Base-by-base conservation (phyloP, 2,888 invertebrate species). In the Scelioninae gen. 2 region DNA sequence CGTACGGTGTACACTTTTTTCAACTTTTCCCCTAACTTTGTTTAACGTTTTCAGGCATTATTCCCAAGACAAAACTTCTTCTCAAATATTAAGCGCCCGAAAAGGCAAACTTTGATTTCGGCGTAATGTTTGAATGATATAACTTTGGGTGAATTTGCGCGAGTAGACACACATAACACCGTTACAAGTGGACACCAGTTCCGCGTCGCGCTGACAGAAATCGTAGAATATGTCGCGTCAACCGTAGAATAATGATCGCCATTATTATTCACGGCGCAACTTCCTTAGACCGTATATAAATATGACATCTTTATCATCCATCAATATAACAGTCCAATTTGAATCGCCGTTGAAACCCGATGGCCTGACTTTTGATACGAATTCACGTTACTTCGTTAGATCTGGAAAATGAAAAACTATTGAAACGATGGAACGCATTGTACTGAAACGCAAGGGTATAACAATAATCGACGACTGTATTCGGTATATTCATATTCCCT, bases 171-270 rank as follows among this genome's bases (percentile, higher is more conserved):
- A 57, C 67, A 50, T 61, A 67, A 67, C 61, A 55, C 73, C 46
- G 58, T 73, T 68, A 58, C 63, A 18, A 58, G 52, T 60, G 73
- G 63, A 63, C 68, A 64, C 39, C 63, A n/a, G 46, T 50, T 63
- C 57, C 63, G 50, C 67, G 61, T 72, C 53, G 50, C 18, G 10
- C 46, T 60, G 61, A 73, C 72, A 67, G 67, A 61, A 61, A 73
- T 57, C 63, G 73, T 57, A n/a, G n/a, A n/a, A n/a, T n/a, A n/a
- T 31, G 67, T 67, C 67, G 46, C 72, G 61, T 65, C 72, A 67
- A 61, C 18, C 50, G 53, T 35, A 53, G 58, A 73, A 68, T 68
- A 68, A 73, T 58, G 63, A 63, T 52, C 45, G 52, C 11, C 39
- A 63, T 67, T 68, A 68, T 45, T 63, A 73, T 73, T 73, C 61